A percentile compares a stretch with the other conserved stretches of the same genome.
These are phyloP conservation scores for Riptortus pedestris DNA, from an alignment of 1,140 invertebrate species.

Conservation along the genomic window DNA sequence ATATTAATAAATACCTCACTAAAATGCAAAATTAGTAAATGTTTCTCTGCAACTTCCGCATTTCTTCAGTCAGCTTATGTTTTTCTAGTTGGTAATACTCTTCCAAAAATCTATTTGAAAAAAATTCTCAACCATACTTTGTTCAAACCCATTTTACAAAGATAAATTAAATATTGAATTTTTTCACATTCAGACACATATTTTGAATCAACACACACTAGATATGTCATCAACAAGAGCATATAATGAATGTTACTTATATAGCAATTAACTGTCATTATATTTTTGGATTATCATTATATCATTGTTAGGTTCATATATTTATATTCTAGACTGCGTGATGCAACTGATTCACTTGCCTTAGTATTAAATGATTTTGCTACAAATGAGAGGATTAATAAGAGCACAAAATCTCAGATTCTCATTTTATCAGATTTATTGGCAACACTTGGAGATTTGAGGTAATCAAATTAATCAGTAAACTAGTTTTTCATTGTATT, in stretches of 20 bases:
- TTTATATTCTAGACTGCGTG: conserved; percentile 44
- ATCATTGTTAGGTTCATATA: background rate
- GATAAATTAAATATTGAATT: no score
- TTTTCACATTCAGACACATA: no score
- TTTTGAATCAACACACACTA: no score
- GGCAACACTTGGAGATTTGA: background rate
- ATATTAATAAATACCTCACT: no score
- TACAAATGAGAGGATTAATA: conserved; percentile 56
- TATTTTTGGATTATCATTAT: background rate
- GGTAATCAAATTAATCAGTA: background rate
- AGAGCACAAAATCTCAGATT: conserved; percentile 43
- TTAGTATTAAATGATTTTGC: conserved; percentile 53
- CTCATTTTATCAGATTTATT: conserved; percentile 15
- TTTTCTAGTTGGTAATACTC: no score
- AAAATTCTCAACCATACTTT: no score
- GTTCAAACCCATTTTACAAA: no score
- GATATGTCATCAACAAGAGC: no score
- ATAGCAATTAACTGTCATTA: background rate
- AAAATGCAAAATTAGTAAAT: no score
- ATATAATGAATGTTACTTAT: background rate
- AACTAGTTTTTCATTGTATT: background rate
- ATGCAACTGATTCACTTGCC: conserved; percentile 56
- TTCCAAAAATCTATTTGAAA: no score
- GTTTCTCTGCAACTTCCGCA: no score
- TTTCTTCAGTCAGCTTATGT: no score